Evolutionary conservation across 1,140 invertebrate genomes (phyloP), one percentile per base, ranked within the genome.

Genomic region (Aleiodes sp.): DNA sequence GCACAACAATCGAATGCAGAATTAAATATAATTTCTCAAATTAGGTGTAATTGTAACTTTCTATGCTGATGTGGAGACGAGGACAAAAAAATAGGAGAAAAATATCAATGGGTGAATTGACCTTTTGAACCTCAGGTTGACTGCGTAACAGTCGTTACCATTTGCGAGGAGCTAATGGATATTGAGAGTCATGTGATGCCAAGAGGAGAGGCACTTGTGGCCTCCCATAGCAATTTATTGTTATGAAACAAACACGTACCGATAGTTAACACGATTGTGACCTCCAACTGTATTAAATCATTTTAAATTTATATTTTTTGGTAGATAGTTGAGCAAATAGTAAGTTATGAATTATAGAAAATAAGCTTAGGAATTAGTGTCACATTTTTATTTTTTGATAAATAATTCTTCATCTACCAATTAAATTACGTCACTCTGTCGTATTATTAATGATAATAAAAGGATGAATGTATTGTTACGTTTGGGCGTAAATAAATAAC

Each of bases 201-300:
- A 12, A 26, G 46, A 46, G 41, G 16, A 19, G 41, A 52, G 46
- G 46, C 46, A 52, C 46, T 16, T 14, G 39, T n/a, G n/a, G 39
- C 39, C 39, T 14, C 39, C 46, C 46, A 59, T 19, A 33, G 65
- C 57, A 46, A 67, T 67, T 59, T 37, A 67, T 67, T 57, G 65
- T 59, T 59, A 67, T 67, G 65, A 59, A 67, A 67, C 65, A 35
- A 24, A 52, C 65, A 57, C 12, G 29, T 59, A 66, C 35, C 16
- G 29, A 21, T 66, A 14, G 43, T 56, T 41, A 63, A 41, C 33
- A 41, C 39, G 33, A 41, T 39, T 39, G 21, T 14, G 16, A 63
- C 60, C 21, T 41, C 39, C 14, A 52, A 52, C 21, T 63, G 33
- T 28, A 26, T 39, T 63, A 21, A 63, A 63, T 63, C 33, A 63